phyloP scores from a whole-genome alignment of 2,888 invertebrate genomes.

The Seira sanloemensis region DNA sequence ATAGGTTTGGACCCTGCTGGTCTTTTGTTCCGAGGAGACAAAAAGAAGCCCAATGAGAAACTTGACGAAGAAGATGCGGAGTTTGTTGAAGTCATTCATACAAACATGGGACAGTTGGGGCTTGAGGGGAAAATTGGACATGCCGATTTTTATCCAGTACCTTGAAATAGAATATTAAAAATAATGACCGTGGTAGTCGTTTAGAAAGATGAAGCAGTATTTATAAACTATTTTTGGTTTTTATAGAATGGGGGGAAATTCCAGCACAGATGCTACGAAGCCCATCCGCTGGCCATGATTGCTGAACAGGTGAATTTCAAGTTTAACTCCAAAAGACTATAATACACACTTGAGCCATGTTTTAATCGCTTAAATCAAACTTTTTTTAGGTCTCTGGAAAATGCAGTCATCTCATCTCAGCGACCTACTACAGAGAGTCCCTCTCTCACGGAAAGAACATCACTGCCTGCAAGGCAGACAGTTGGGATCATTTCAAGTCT shows the following conservation, averaged over 20 bases:
- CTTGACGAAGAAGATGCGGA: conserved; percentile 63
- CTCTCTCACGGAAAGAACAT: conserved; percentile 62
- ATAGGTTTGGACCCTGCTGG: conserved; percentile 68
- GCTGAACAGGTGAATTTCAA: conserved; percentile 58
- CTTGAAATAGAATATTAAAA: neutral
- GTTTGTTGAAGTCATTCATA: conserved; percentile 68
- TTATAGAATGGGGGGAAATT: conserved; percentile 62
- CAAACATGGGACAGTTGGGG: conserved; percentile 67
- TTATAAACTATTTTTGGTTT: too few species aligned
- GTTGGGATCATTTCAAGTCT: conserved; percentile 61
- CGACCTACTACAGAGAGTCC: conserved; percentile 64
- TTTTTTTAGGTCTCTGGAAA: conserved; percentile 49
- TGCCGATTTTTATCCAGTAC: conserved; percentile 62
- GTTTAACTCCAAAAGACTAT: neutral
- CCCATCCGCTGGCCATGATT: conserved; percentile 57
- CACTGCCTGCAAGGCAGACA: conserved; percentile 65
- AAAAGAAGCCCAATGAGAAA: conserved; percentile 50
- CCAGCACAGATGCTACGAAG: conserved; percentile 61
- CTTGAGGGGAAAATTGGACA: conserved; percentile 56
- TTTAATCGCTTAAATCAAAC: neutral
- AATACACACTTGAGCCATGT: neutral
- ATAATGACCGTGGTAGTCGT: too few species aligned
- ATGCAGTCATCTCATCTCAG: conserved; percentile 66
- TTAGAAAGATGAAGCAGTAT: too few species aligned
- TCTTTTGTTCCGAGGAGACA: conserved; percentile 50